Evolutionary conservation across 2,888 invertebrate genomes (phyloP), one percentile per base, ranked within the genome.

Genomic region (Enchytraeus crypticus): DNA sequence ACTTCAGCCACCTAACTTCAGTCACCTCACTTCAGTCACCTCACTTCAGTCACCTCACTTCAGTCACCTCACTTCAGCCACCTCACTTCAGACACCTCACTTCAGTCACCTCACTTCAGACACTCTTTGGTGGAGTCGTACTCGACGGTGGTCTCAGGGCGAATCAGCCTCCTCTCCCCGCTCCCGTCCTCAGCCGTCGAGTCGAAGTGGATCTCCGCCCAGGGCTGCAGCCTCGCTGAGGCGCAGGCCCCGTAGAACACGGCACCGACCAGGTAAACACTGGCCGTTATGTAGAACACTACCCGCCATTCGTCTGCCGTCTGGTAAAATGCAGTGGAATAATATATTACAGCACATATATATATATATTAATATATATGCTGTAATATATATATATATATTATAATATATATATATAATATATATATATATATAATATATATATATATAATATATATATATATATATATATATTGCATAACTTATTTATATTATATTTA

Each of bases 271-370:
- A 89, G 80, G 74, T 92, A 93, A 72, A 93, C 85, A 60, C 83
- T 84, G 69, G 89, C 87, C 0, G 90, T 86, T 71, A 92, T 86
- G 79, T 88, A 89, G 79, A 92, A 92, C 8, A 93, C 88, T 34
- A 85, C 81, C 66, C 87, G 85, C 93, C 93, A 93, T 80, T 92
- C 86, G 23, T 84, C 84, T 4, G 49, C 57, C 3, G 61, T 51
- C 69, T 69, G 65, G 32, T 51, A 56, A 26, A 30, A n/a, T n/a
- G n/a, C n/a, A n/a, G n/a, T n/a, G n/a, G n/a, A n/a, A n/a, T n/a
- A n/a, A 54, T 5, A 34, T 32, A 54, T 32, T 26, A 26, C 30
- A 33, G 34, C 34, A 54, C 23, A 34, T 34, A 54, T 32, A 54
- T 54, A 4, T 4, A 54, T 34, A 34, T 32, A 43, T 32, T 27